phyloP scores from a whole-genome alignment of 1,140 invertebrate genomes.

The Cotesia vestalis region DNA sequence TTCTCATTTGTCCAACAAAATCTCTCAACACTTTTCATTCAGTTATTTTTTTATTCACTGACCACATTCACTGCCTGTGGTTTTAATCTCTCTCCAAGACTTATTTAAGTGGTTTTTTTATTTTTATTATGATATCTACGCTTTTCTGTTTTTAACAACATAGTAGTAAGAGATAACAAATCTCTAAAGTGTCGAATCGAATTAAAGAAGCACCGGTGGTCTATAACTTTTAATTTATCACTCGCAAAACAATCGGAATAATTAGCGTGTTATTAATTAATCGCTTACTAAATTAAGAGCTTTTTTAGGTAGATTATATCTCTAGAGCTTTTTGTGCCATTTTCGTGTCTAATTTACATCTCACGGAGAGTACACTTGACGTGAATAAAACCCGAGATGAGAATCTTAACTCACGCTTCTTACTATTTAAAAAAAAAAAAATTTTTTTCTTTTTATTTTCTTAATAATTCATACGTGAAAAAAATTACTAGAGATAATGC shows the following conservation, averaged over 20 bases:
- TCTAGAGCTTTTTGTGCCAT: not conserved
- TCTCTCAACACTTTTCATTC: constrained; percentile 3
- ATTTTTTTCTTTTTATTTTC: not conserved
- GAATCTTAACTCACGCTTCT: not conserved
- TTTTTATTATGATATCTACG: no score
- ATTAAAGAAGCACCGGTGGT: no score
- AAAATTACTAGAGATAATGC: not conserved
- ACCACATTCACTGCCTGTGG: constrained; percentile 2
- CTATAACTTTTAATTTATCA: no score
- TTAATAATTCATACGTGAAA: not conserved
- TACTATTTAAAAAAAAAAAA: not conserved
- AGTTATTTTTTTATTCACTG: no score
- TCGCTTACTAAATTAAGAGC: not conserved
- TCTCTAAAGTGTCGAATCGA: no score
- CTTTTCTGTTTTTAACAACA: no score
- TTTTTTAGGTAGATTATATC: not conserved
- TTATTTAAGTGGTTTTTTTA: not conserved
- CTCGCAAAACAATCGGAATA: no score
- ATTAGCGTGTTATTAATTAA: no score
- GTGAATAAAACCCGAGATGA: not conserved
- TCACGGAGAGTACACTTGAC: not conserved
- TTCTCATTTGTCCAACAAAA: not conserved
- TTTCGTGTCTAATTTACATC: constrained; percentile 6
- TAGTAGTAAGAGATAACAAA: no score
- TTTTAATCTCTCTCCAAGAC: constrained; percentile 20